Evolutionary conservation across 2,797 vertebrate genomes (phyloP).

Genomic region (Pangasius sanitwongsei): DNA sequence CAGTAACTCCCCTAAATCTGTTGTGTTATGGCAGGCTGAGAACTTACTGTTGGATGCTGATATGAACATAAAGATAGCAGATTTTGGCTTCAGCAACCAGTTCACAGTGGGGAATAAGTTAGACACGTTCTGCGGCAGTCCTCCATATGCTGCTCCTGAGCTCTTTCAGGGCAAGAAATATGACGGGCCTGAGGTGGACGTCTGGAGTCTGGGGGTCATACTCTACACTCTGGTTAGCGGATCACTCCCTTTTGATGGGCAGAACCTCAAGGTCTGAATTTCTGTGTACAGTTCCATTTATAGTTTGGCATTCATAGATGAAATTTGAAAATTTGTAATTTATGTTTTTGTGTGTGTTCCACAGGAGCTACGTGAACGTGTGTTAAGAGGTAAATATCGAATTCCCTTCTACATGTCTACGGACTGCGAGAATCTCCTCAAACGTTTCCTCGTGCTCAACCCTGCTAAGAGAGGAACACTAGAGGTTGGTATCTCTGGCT

Average conservation of each 20-base stretch:
- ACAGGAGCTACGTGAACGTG: constrained; percentile 94
- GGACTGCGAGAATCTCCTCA: constrained; percentile 99
- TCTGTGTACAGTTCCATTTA: not conserved
- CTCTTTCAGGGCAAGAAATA: constrained; percentile 99
- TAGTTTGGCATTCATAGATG: not conserved
- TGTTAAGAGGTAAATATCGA: constrained; percentile 96
- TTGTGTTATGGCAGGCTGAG: constrained; percentile 81
- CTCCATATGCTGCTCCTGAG: constrained; percentile 94
- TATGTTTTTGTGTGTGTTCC: constrained; percentile 15
- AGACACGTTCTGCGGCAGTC: constrained; percentile 97
- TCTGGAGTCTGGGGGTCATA: constrained; percentile 98
- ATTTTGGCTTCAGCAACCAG: constrained; percentile 98
- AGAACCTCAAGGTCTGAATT: constrained; percentile 90
- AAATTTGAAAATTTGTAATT: not conserved
- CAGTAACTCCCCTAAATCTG: not conserved
- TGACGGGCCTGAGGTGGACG: constrained; percentile 95
- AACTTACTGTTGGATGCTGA: constrained; percentile 96
- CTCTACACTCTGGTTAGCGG: constrained; percentile 97
- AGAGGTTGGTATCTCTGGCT: constrained; percentile 81
- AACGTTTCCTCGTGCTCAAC: constrained; percentile 98
- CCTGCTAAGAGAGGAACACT: constrained; percentile 95
- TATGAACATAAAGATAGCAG: constrained; percentile 99
- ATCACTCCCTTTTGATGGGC: constrained; percentile 95
- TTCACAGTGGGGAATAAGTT: constrained; percentile 96
- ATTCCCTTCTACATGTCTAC: constrained; percentile 99